Evolutionary conservation across 2,113 vertebrate species (phyloP), one percentile per base, ranked within the genome.

Genomic region (Eurystomus gularis): DNA sequence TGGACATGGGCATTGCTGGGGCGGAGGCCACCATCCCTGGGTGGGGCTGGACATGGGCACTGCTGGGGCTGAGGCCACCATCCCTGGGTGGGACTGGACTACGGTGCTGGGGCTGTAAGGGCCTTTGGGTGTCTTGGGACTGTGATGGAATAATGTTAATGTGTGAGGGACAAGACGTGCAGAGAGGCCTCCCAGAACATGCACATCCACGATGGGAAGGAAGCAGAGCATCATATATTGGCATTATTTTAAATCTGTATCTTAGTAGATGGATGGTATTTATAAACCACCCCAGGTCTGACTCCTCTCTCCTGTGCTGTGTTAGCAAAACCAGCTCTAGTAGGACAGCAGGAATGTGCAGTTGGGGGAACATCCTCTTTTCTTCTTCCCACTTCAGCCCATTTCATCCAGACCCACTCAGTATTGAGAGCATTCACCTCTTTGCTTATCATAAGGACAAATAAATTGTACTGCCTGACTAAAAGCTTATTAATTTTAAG

Each of bases 101-200:
- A n/a, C n/a, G n/a, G 6, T 26, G 39, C 46, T 48, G 79, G 25
- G 49, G 39, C 15, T 69, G 7, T 12, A 8, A 13, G 7, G 33
- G 18, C 8, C 31, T 25, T 55, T 6, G 35, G 17, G 35, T 14
- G 10, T 29, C 57, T 28, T 0, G 0, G 39, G 51, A 6, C 8
- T 17, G 25, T 23, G 33, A 7, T 2, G 28, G 33, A 23, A 25
- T 21, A 6, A 0, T 0, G 4, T 40, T 37, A 1, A 2, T 0
- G 0, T 14, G 23, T 2, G 31, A 17, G 57, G 46, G 40, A 54
- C n/a, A 11, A 20, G 73, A 17, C 1, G 9, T 20, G 35, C 1
- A 1, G 52, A 2, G n/a, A n/a, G n/a, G n/a, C n/a, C n/a, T n/a
- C n/a, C n/a, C 17, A 7, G 54, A 19, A 23, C 0, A 0, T 6